Evolutionary conservation across 2,113 vertebrate species (phyloP).

Genomic region (Charina bottae): DNA sequence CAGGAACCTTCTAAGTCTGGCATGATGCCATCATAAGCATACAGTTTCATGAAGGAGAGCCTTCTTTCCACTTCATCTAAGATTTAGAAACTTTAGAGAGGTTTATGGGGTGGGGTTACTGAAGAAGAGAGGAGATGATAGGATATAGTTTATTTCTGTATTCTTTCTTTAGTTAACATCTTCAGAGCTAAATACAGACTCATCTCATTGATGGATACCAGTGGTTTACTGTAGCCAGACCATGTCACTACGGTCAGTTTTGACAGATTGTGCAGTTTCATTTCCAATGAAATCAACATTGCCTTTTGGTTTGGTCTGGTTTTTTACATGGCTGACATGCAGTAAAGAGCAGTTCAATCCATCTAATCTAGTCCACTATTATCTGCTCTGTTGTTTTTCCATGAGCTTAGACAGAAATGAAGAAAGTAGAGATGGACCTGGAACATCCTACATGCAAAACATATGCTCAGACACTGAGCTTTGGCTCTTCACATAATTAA

Average conservation of each 20-base stretch:
- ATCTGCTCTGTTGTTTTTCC: neutral
- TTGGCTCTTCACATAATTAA: neutral
- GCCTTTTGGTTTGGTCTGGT: neutral
- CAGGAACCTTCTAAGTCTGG: no score
- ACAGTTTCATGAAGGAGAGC: neutral
- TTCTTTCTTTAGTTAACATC: neutral
- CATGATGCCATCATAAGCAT: no score
- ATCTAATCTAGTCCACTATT: neutral
- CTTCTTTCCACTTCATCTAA: neutral
- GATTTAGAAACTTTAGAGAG: neutral
- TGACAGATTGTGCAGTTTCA: neutral
- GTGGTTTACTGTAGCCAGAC: neutral
- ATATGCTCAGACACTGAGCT: neutral
- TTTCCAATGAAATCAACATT: neutral
- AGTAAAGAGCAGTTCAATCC: neutral
- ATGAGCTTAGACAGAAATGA: neutral
- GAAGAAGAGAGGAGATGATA: neutral
- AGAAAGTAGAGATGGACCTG: neutral
- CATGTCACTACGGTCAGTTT: neutral
- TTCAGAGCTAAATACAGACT: neutral
- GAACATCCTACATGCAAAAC: neutral
- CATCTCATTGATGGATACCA: neutral
- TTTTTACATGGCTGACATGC: neutral
- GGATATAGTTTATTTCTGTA: neutral
- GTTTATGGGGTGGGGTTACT: neutral